Conservation (phyloP, 2,797 vertebrate genomes). For the Pogonophryne albipinna region DNA sequence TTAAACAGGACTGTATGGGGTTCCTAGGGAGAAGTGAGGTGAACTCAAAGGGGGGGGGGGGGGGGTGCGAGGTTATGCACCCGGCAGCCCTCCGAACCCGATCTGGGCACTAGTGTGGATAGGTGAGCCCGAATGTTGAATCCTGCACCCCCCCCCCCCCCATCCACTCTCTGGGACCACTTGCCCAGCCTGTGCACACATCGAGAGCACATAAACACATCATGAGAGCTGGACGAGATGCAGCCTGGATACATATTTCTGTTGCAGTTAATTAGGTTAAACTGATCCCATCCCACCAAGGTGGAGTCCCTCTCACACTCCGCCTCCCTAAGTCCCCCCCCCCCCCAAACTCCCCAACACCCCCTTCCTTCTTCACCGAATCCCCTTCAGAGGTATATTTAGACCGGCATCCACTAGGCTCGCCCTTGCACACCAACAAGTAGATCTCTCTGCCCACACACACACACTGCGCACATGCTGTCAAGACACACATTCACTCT, state of each 20-base stretch:
- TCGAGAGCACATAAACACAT: conserved; percentile 83
- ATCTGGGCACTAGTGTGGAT: conserved; percentile 52
- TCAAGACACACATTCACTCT: conserved; percentile 62
- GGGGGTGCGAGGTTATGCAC: conserved; percentile 21
- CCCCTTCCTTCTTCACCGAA: neutral
- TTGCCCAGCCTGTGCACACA: conserved; percentile 51
- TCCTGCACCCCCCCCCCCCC: conserved; percentile 10
- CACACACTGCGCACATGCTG: conserved; percentile 37
- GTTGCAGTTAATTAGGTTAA: conserved; percentile 86
- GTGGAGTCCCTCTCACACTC: conserved; percentile 64
- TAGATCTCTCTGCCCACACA: conserved; percentile 37
- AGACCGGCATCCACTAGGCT: conserved; percentile 61
- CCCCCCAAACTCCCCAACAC: neutral
- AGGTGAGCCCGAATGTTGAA: conserved; percentile 27
- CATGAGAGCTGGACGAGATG: conserved; percentile 71
- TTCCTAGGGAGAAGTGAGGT: neutral
- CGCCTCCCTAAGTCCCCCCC: neutral
- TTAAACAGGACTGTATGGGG: conserved; percentile 36
- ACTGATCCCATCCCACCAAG: conserved; percentile 76
- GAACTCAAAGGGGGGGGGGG: neutral
- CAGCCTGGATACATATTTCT: conserved; percentile 87
- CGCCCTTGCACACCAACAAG: conserved; percentile 47
- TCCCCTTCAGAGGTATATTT: conserved; percentile 68
- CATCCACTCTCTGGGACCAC: conserved; percentile 27
- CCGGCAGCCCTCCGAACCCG: conserved; percentile 52